Base-by-base conservation (phyloP, 1,140 invertebrate species). In the Tetramorium alpestre region DNA sequence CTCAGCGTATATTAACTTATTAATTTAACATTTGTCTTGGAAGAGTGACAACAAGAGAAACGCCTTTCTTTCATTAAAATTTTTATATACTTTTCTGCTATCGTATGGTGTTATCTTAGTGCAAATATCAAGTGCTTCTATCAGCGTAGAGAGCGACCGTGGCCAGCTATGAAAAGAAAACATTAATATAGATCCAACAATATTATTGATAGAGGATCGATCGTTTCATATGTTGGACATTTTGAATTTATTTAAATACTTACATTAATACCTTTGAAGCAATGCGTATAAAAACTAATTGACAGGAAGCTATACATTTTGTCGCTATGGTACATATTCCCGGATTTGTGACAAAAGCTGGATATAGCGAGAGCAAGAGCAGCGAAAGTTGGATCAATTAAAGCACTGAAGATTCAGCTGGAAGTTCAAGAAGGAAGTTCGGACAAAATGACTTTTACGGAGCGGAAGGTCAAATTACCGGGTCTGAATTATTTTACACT, bases 401-500 rank as follows among this genome's bases (percentile, higher is more conserved):
- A 72, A 72, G 38, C 22, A 44, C 16, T 13, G 16, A 69, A 49
- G 64, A 56, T 80, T 80, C 28, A 72, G 49, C 16, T 25, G 18
- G 22, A 56, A 72, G 47, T 82, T 56, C 16, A 56, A 44, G 78
- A 56, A 72, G 49, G 33, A 82, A 70, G 38, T 70, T 72, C 49
- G 22, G 25, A 58, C 78, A 72, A 80, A 58, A 72, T 58, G 65
- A 82, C 65, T 80, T 51, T 67, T 28, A 47, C 38, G 16, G 65
- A 28, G 1, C 64, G 77, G 41, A 28, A 72, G 38, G 65, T 69
- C 28, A n/a, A 80, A 69, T 80, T 80, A 80, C 60, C 65, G 47
- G n/a, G 25, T 58, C 78, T 82, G 54, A 82, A 73, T 82, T 82
- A 82, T 73, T 73, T 82, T 73, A 82, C 80, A 58, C 22, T 25